A percentile compares a stretch with the other conserved stretches of the same genome.
phyloP scores from a whole-genome alignment of 1,140 invertebrate genomes.

The Aporrectodea caliginosa region DNA sequence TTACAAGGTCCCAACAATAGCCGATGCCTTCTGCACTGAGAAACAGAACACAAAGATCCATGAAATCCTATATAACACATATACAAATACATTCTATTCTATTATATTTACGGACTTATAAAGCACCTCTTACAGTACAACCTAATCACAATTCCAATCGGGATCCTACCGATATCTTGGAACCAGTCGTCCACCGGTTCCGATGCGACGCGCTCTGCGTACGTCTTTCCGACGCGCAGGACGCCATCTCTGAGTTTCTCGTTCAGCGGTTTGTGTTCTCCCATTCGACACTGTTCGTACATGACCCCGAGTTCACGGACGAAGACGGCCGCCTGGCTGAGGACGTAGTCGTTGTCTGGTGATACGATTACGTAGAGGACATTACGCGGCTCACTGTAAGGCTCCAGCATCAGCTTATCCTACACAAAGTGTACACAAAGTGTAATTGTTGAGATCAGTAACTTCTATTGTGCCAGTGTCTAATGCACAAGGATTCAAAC shows the following conservation, averaged over 20 bases:
- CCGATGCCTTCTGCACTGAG: conserved; percentile 30
- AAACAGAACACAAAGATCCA: conserved; percentile 18
- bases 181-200: conserved; percentile 88
- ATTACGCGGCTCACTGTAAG: conserved; percentile 85
- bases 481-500: no score
- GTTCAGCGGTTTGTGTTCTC: conserved; percentile 79
- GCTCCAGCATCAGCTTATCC: conserved; percentile 87
- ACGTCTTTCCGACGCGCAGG: conserved; percentile 73
- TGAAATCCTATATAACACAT: background rate
- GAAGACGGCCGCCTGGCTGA: conserved; percentile 74
- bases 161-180: conserved; percentile 59
- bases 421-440: conserved; percentile 36
- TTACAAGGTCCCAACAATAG: no score
- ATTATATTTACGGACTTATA: background rate
- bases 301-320: conserved; percentile 87
- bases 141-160: background rate
- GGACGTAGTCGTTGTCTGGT: conserved; percentile 82
- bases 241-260: conserved; percentile 82
- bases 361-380: conserved; percentile 90
- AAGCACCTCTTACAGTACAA: no score
- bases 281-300: conserved; percentile 87
- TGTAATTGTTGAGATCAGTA: background rate
- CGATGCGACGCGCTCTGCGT: conserved; percentile 62
- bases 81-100: no score
- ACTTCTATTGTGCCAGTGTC: no score